These are phyloP conservation scores for Seriola rivoliana DNA, from an alignment of 2,113 vertebrate species.

Conservation along the genomic window DNA sequence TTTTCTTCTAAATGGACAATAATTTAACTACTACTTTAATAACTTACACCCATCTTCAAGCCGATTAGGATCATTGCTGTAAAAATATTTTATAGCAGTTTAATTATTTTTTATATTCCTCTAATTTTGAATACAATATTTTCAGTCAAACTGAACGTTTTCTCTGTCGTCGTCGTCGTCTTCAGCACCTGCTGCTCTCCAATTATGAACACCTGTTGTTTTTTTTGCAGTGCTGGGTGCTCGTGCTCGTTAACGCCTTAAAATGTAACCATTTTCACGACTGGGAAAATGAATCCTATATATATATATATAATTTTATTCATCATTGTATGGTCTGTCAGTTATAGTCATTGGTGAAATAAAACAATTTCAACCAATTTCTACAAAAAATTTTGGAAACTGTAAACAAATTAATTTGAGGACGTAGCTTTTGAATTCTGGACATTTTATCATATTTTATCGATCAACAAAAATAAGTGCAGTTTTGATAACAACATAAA, in stretches of 20 bases:
- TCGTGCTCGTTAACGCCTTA: not conserved
- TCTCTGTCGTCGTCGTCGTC: not conserved
- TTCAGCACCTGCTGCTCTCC: constrained; percentile 45
- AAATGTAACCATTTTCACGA: not conserved
- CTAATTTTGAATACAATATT: not conserved
- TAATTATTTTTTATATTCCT: no score
- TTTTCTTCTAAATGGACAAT: not conserved
- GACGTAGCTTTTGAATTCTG: no score
- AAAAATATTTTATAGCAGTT: not conserved
- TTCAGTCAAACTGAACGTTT: not conserved
- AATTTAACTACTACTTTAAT: not conserved
- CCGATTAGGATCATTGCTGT: constrained; percentile 33
- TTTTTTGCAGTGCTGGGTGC: accelerated
- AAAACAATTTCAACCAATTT: not conserved
- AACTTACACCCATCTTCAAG: constrained; percentile 58
- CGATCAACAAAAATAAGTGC: no score
- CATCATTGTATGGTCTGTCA: not conserved
- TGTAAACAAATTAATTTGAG: no score
- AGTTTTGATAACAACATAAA: no score
- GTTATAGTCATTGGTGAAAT: not conserved
- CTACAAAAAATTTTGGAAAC: no score
- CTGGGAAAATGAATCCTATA: not conserved
- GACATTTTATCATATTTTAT: no score
- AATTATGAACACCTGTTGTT: constrained; percentile 63
- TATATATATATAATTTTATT: not conserved